Base-by-base conservation (phyloP, 1,140 invertebrate genomes). In the Centruroides sculpturatus region DNA sequence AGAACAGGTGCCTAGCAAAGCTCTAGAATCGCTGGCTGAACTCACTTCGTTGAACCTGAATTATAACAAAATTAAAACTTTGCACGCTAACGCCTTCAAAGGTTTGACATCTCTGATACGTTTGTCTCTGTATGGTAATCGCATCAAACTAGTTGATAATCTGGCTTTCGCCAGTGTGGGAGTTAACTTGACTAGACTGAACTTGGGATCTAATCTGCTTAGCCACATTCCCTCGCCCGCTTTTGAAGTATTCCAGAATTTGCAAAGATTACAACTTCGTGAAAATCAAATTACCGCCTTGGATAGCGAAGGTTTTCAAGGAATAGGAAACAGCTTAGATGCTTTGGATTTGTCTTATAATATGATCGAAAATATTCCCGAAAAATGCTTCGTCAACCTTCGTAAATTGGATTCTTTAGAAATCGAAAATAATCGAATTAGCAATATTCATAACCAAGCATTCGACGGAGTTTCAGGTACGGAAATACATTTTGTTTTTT, bases 21-120 rank as follows among this genome's bases (percentile, higher is more conserved):
- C 69, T 0, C 49, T 70, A 1, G 55, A 66, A 46, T 57, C 54
- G 12, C 55, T 70, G 10, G 36, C 57, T 12, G 49, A 56, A 3
- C 55, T 70, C 9, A 62, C 66, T 35, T 65, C 67, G 7, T 56
- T 70, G 23, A 68, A 66, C 50, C 34, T 70, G 10, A 69, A 67
- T 55, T 65, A 64, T 50, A 70, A 70, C 56, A 50, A 56, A 11
- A 63, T 70, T 49, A 62, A 66, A 53, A 59, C 57, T 3, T 36
- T 70, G 8, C 59, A 66, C 13, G 59, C 60, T 3, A 58, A 61
- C n/a, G 63, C 67, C 11, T 69, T 70, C 47, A 53, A 62, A 12
- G 69, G 68, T 11, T 46, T 68, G 5, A 56, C 50, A 7, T 61
- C 64, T 10, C 58, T 69, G 10, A 50, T 66, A 9, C 35, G 65